phyloP scores from a whole-genome alignment of 2,113 vertebrate species.

The Eurystomus gularis region DNA sequence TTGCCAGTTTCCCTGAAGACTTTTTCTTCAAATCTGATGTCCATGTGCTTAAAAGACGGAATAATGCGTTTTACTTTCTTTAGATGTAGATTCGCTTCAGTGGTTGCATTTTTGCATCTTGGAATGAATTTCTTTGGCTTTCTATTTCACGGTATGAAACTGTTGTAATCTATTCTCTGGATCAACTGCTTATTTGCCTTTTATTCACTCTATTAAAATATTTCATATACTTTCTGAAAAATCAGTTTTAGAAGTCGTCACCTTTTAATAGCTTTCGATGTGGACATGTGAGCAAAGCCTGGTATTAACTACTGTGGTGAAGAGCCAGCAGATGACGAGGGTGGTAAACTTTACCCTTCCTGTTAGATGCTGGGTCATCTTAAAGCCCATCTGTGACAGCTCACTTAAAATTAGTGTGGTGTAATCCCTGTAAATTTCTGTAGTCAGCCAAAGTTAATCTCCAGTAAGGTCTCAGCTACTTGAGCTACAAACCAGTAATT shows the following conservation, averaged over 20 bases:
- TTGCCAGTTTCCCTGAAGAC: neutral
- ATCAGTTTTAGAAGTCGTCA: neutral
- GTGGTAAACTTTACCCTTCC: neutral
- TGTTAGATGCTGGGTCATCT: neutral
- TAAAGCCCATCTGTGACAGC: slow-evolving; percentile 9
- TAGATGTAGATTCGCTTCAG: neutral
- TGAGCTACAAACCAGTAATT: slow-evolving; percentile 16
- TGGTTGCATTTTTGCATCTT: neutral
- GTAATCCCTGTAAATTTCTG: slow-evolving; percentile 19
- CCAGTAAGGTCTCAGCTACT: neutral
- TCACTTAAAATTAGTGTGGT: neutral
- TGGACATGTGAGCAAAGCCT: neutral
- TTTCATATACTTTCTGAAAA: neutral
- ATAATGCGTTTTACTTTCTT: neutral
- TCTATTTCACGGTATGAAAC: neutral
- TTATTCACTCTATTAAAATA: neutral
- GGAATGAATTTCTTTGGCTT: neutral
- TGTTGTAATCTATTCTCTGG: neutral
- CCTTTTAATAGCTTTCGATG: neutral
- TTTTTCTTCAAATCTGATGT: neutral
- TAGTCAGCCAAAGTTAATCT: slow-evolving; percentile 13
- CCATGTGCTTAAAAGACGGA: neutral
- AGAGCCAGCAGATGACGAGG: neutral
- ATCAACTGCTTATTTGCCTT: neutral
- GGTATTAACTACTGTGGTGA: neutral